Base-by-base conservation (phyloP, 2,888 invertebrate genomes). In the Steinernema hermaphroditum region DNA sequence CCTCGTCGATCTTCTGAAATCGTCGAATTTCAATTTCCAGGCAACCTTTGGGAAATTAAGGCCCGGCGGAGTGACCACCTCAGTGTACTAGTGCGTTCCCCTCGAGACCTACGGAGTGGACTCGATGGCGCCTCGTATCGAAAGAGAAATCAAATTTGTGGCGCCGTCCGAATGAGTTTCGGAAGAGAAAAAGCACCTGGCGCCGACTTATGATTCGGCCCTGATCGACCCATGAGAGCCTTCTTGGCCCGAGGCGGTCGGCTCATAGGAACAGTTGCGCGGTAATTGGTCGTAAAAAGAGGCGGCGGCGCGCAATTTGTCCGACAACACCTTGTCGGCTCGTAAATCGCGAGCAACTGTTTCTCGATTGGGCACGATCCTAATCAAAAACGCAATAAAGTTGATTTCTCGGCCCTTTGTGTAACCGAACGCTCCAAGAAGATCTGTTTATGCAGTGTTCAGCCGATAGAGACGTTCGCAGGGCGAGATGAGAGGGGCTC, bases 1-100 rank as follows among this genome's bases (percentile, higher is more conserved):
- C 92, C 86, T 93, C 93, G 80, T 94, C 92, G 84, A 96, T 93
- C 72, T 93, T 93, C 93, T 96, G 94, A 88, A 94, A 87, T 72
- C 79, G 22, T 4, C 19, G n/a, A 41, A 41, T 9, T 41, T 41
- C 41, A 41, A 14, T n/a, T n/a, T n/a, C n/a, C n/a, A 4, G 37
- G 37, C 12, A 4, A 37, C 37, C 37, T 37, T n/a, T 4, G 50
- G 50, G 24, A 50, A 50, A 22, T 50, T 50, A 50, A 22, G 19
- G 24, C 2, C n/a, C 46, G 46, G 4, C 24, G 50, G 19, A 46
- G 46, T 46, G 46, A 14, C 46, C 46, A 46, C 46, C 43, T 43
- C 43, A 14, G 43, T 8, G 46, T n/a, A n/a, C 19, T 46, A 46
- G 16, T 16, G 14, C 19, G n/a, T 22, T 16, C 9, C 22, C 22